phyloP scores from a whole-genome alignment of 2,888 invertebrate species.

The Plemyria rubiginata region DNA sequence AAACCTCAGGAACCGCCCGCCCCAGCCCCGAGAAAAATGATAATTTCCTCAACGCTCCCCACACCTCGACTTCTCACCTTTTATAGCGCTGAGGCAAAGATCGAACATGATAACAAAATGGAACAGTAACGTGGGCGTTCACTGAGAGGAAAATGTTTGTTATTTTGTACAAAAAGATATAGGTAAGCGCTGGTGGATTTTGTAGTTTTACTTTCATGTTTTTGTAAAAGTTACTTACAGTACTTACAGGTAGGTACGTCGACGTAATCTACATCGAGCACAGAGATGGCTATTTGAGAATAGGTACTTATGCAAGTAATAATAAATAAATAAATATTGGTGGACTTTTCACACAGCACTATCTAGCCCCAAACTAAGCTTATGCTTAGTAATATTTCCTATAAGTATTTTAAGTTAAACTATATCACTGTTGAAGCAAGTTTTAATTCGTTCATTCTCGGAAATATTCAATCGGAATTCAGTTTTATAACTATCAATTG shows the following conservation, averaged over 20 bases:
- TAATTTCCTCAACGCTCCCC: constrained; percentile 60
- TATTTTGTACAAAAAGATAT: neutral
- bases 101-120: constrained; percentile 24
- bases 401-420: neutral
- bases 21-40: constrained; percentile 59
- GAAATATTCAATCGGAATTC: constrained; percentile 28
- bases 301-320: neutral
- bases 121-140: constrained; percentile 11
- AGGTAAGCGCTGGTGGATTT: neutral
- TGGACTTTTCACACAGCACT: too few species aligned
- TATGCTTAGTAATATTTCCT: too few species aligned
- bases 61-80: constrained; percentile 39
- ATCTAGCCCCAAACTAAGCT: too few species aligned
- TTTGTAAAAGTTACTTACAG: neutral
- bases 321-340: too few species aligned
- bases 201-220: neutral
- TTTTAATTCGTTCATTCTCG: constrained; percentile 28
- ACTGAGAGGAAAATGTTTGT: neutral
- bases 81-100: constrained; percentile 25
- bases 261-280: too few species aligned
- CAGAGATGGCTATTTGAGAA: too few species aligned
- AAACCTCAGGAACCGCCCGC: constrained; percentile 54
- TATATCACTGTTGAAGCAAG: constrained; percentile 9
- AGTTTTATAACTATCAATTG: constrained; percentile 34
- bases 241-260: too few species aligned